Conservation (phyloP, 2,797 vertebrate species). For the Nasua narica region DNA sequence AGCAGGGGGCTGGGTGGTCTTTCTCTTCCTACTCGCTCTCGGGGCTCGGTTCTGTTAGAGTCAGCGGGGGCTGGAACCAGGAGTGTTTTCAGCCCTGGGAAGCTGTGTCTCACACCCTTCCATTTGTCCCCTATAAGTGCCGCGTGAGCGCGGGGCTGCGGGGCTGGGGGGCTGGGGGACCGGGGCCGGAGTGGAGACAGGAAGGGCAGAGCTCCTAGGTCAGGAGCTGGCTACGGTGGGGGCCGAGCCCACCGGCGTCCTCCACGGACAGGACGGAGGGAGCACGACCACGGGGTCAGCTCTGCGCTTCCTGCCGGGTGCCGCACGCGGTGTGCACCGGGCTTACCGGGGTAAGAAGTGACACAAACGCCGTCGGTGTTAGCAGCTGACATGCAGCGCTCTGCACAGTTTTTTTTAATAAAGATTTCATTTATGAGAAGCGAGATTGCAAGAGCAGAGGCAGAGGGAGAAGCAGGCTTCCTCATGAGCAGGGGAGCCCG, state of each 20-base stretch:
- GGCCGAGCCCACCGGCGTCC: no score
- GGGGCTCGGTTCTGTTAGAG: background rate
- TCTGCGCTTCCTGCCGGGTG: background rate
- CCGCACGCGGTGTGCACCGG: background rate
- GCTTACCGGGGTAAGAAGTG: no score
- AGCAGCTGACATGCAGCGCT: background rate
- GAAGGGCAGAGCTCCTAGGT: no score
- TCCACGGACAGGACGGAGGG: background rate
- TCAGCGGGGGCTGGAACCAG: background rate
- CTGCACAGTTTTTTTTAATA: background rate
- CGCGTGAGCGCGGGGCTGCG: accelerated
- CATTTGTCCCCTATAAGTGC: no score
- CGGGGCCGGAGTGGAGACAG: background rate
- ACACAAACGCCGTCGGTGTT: background rate
- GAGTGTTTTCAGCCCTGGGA: background rate
- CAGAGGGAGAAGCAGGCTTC: background rate
- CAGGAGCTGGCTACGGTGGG: no score
- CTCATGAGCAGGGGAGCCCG: no score
- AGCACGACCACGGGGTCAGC: accelerated
- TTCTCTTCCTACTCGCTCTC: background rate
- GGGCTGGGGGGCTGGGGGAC: no score
- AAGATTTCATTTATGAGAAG: background rate
- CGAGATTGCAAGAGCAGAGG: background rate
- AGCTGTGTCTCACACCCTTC: background rate
- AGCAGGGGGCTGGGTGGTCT: background rate